Evolutionary conservation across 2,113 vertebrate genomes (phyloP).

Genomic region (Alligator sinensis): DNA sequence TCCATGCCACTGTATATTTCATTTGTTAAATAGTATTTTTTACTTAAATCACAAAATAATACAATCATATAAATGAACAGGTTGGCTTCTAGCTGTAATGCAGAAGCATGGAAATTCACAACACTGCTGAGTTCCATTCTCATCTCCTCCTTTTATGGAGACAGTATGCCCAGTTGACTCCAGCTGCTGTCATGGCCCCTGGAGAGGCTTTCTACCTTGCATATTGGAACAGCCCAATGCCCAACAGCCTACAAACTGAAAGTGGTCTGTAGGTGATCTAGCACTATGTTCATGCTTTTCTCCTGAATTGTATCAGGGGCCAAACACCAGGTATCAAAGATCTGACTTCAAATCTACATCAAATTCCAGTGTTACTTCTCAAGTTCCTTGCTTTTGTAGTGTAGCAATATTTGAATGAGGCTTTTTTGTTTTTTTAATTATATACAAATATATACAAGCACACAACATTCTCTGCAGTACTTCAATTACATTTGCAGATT

Average conservation of each 20-base stretch:
- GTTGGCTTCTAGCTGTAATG: not conserved
- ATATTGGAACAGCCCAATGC: not conserved
- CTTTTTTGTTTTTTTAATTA: slow-evolving; percentile 28
- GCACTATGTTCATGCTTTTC: not conserved
- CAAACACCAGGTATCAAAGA: not conserved
- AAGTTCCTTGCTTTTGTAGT: not conserved
- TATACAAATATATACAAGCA: not conserved
- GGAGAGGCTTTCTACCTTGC: not conserved
- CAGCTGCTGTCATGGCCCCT: not conserved
- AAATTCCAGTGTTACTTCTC: not conserved
- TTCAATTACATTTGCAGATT: not conserved
- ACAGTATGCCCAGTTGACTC: not conserved
- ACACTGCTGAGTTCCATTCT: not conserved
- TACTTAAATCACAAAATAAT: not conserved
- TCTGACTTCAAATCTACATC: not conserved
- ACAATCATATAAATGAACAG: not conserved
- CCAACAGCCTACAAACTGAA: not conserved
- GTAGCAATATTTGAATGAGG: not conserved
- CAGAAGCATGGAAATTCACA: not conserved
- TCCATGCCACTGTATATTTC: not conserved
- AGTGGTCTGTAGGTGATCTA: not conserved
- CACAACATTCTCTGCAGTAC: not conserved
- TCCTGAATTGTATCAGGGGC: not conserved
- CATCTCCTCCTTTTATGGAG: not conserved
- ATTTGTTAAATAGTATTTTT: not conserved